A percentile compares a stretch with the other conserved stretches of the same genome.
Conservation (phyloP, 2,113 vertebrate genomes). For the Aythya baeri region DNA sequence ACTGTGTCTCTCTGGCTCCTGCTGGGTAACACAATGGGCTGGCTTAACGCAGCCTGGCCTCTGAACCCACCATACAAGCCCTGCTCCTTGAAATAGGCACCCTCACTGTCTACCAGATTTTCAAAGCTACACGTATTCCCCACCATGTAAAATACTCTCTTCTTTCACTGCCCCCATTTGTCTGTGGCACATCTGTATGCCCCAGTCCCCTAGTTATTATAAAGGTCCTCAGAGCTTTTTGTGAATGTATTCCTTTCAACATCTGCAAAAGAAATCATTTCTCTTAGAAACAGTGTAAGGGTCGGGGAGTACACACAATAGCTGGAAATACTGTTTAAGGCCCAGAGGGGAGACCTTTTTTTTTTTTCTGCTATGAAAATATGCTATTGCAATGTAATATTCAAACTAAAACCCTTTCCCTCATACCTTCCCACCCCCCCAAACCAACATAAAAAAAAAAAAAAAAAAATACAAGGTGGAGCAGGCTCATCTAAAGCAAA, state of each 20-base stretch:
- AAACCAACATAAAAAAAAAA: neutral
- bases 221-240: neutral
- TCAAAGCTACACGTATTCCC: neutral
- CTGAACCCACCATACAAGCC: neutral
- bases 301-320: conserved; percentile 46
- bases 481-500: conserved; percentile 55
- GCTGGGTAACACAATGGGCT: conserved; percentile 48
- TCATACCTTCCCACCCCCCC: neutral
- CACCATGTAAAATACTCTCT: neutral
- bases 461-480: conserved; percentile 38
- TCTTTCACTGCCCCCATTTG: neutral
- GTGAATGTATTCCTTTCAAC: conserved; percentile 24
- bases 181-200: conserved; percentile 24
- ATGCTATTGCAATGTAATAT: conserved; percentile 28
- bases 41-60: conserved; percentile 30
- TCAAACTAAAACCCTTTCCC: neutral
- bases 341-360: conserved; percentile 44
- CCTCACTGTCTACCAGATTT: neutral
- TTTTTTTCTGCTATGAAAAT: conserved; percentile 38
- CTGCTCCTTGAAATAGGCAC: conserved; percentile 5
- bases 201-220: neutral
- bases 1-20: conserved; percentile 40
- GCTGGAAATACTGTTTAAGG: conserved; percentile 69
- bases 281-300: conserved; percentile 38
- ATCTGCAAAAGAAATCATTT: conserved; percentile 70